These are phyloP conservation scores for Pomacea maculata DNA, from an alignment of 1,140 invertebrate species.

Conservation along the genomic window DNA sequence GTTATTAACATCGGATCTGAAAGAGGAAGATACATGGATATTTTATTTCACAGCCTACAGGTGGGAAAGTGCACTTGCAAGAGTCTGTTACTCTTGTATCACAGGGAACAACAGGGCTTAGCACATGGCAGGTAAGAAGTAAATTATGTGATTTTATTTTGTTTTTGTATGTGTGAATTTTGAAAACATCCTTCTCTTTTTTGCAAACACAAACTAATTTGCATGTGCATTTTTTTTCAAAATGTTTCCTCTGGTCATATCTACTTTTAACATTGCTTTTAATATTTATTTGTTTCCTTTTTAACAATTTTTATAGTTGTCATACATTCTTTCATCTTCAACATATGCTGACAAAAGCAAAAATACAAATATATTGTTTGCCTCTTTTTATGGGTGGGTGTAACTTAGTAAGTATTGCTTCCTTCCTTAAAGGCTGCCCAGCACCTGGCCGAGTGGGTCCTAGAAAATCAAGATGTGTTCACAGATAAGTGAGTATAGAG, in stretches of 20 bases:
- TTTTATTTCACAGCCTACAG: constrained; percentile 40
- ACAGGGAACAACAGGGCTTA: constrained; percentile 59
- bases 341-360: no score
- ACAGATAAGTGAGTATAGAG: constrained; percentile 45
- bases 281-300: no score
- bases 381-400: neutral
- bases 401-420: neutral
- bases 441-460: constrained; percentile 55
- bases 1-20: no score
- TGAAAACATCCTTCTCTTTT: neutral
- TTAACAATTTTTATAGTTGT: no score
- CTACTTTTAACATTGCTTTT: no score
- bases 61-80: constrained; percentile 50
- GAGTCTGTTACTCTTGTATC: constrained; percentile 60
- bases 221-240: no score
- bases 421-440: constrained; percentile 51
- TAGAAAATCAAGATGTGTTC: constrained; percentile 50
- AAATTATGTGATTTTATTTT: neutral
- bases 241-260: no score
- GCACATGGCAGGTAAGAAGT: constrained; percentile 58
- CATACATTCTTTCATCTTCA: no score
- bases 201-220: no score
- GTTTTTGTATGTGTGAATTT: constrained; percentile 1
- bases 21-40: no score
- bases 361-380: no score